Base-by-base conservation (phyloP, 1,140 invertebrate species). In the Cyclargus thomasi region DNA sequence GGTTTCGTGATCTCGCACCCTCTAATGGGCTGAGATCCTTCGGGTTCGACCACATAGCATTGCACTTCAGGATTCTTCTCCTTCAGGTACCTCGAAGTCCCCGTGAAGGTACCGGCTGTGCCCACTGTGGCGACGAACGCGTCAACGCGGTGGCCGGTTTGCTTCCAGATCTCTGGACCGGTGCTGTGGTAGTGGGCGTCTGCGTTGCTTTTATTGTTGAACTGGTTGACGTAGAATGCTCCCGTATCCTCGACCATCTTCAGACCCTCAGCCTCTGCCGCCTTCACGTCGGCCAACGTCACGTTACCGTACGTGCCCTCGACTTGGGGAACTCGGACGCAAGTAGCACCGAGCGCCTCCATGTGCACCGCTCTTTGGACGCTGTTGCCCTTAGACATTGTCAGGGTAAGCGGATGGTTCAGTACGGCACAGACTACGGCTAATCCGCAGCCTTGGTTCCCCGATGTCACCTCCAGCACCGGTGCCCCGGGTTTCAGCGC, bases 131-230 rank as follows among this genome's bases (percentile, higher is more conserved):
- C 70, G 0, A 75, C 64, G 47, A 75, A 77, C 1, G 55, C 74
- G 36, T 75, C 74, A 1, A 77, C 68, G 16, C 67, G 68, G 23
- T 70, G 67, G 14, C 74, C 76, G 4, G 73, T 77, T 63, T 77
- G 76, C 29, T 35, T 70, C 76, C 76, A 77, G 20, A 77, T 75
- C 59, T 77, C 76, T 16, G 76, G 76, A 3, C 76, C 76, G 8
- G 70, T 77, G 2, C 69, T 69, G 10, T 66, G 20, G 67, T 75
- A 75, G 55, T 77, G 76, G 1, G 76, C 53, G 2, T 69, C 53
- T 1, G 65, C 10, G 53, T 77, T 77, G 1, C 57, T 66, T 6
- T 68, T 64, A 62, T 77, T 77, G 68, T 10, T 6, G 39, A 21
- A 64, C 39, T 64, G 63, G 18, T 64, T 14, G 1, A 64, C 63